Percentiles rank a stretch among this genome's conserved stretches.
phyloP scores from a whole-genome alignment of 2,797 vertebrate species.

The Acanthis flammea region DNA sequence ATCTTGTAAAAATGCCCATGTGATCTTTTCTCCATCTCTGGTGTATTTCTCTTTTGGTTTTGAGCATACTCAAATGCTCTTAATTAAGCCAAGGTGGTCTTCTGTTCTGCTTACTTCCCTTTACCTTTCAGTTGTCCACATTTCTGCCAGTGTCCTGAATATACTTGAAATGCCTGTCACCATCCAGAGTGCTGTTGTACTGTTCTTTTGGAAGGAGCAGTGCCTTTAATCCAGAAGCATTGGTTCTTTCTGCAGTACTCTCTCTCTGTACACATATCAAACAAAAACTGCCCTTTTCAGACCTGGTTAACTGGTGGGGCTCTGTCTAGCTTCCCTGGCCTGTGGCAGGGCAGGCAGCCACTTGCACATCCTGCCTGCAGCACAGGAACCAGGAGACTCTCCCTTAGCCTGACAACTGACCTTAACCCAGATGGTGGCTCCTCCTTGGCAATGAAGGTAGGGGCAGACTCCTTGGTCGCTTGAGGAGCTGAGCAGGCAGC shows the following conservation, averaged over 20 bases:
- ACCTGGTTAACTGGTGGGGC: not conserved
- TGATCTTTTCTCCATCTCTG: not conserved
- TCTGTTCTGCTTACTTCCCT: not conserved
- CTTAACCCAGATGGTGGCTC: conserved; percentile 56
- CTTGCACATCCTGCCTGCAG: not conserved
- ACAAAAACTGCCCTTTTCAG: not conserved
- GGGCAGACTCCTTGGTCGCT: not conserved
- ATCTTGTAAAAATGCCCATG: not conserved
- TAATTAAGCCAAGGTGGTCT: not conserved
- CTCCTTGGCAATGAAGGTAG: conserved; percentile 33
- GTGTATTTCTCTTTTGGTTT: not conserved
- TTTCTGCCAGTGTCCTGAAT: not conserved
- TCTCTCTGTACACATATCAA: not conserved
- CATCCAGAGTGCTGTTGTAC: fast-evolving
- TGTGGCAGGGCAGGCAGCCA: conserved; percentile 16
- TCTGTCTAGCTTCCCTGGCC: not conserved
- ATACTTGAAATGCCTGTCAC: not conserved
- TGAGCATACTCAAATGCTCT: not conserved
- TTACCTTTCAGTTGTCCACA: not conserved
- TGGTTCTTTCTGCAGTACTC: not conserved
- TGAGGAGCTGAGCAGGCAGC: not conserved
- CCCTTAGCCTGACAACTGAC: conserved; percentile 44
- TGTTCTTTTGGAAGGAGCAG: not conserved
- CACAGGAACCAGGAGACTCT: not conserved
- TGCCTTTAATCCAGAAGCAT: not conserved